Percentiles rank a stretch among this genome's conserved stretches.
Evolutionary conservation across 2,797 vertebrate genomes (phyloP).

Genomic region (Tokudaia tokunoshimensis): DNA sequence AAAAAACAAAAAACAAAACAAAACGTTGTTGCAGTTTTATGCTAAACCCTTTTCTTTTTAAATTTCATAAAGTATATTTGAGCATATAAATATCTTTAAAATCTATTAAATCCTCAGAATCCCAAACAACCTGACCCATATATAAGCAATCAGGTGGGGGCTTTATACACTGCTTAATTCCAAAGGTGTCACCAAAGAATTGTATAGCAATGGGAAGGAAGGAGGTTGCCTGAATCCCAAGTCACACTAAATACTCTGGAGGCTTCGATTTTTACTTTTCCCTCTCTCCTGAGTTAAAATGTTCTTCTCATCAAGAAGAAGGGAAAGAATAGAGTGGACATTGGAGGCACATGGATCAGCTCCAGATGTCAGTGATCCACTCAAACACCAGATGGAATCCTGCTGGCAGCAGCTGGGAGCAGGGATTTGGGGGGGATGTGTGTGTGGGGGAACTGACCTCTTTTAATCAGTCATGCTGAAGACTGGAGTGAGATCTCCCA

Average conservation of each 20-base stretch:
- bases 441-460: conserved; percentile 11
- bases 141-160: not conserved
- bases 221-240: not conserved
- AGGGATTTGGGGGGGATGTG: not conserved
- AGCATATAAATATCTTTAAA: conserved; percentile 55
- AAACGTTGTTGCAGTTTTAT: conserved; percentile 53
- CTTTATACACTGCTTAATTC: conserved; percentile 2
- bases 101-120: not conserved
- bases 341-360: not conserved
- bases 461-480: conserved; percentile 51
- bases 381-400: conserved; percentile 32
- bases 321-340: conserved; percentile 16
- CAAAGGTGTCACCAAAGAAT: not conserved
- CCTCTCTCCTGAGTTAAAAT: conserved; percentile 43
- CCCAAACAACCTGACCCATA: not conserved
- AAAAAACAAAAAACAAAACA: too few species aligned
- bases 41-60: conserved; percentile 16
- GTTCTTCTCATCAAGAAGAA: not conserved
- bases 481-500: conserved; percentile 12
- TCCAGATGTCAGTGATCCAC: not conserved
- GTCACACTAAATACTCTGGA: not conserved
- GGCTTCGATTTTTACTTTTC: conserved; percentile 55
- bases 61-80: conserved; percentile 55
- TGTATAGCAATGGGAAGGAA: not conserved
- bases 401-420: conserved; percentile 20